These are phyloP conservation scores for Xylota sylvarum DNA, from an alignment of 2,888 invertebrate genomes.

Conservation along the genomic window DNA sequence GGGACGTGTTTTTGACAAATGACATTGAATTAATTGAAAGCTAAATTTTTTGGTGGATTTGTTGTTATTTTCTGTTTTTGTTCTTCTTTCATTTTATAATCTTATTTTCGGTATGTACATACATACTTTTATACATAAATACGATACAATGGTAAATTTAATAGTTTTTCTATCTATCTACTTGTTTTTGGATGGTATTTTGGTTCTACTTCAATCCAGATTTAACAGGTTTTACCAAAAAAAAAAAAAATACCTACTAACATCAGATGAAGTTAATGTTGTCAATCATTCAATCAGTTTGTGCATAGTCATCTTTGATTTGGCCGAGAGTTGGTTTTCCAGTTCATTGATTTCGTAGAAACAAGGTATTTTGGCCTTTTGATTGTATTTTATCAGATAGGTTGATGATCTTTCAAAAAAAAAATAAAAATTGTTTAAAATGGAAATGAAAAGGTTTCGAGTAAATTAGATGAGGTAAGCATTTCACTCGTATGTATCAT, in stretches of 20 bases:
- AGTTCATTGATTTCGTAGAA: background rate
- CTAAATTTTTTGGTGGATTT: conserved; percentile 33
- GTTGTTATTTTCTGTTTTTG: conserved; percentile 28
- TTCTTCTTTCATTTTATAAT: conserved; percentile 21
- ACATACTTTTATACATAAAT: too few species aligned
- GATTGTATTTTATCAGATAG: background rate
- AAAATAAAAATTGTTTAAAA: background rate
- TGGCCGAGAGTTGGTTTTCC: background rate
- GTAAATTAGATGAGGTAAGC: too few species aligned
- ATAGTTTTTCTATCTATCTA: conserved; percentile 48
- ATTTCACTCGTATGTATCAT: too few species aligned
- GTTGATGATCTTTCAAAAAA: conserved; percentile 9
- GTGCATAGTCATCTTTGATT: background rate
- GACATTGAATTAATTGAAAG: conserved; percentile 47
- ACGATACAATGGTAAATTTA: conserved; percentile 52
- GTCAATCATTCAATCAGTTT: conserved; percentile 9
- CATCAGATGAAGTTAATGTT: background rate
- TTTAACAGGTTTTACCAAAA: background rate
- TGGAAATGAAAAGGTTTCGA: background rate
- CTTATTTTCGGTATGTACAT: conserved; percentile 1
- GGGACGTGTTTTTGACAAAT: conserved; percentile 60
- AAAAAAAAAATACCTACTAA: background rate
- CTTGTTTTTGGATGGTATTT: conserved; percentile 35
- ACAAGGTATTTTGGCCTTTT: background rate
- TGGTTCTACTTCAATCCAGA: conserved; percentile 32